Base-by-base conservation (phyloP, 2,113 vertebrate genomes). In the Paratilapia polleni region DNA sequence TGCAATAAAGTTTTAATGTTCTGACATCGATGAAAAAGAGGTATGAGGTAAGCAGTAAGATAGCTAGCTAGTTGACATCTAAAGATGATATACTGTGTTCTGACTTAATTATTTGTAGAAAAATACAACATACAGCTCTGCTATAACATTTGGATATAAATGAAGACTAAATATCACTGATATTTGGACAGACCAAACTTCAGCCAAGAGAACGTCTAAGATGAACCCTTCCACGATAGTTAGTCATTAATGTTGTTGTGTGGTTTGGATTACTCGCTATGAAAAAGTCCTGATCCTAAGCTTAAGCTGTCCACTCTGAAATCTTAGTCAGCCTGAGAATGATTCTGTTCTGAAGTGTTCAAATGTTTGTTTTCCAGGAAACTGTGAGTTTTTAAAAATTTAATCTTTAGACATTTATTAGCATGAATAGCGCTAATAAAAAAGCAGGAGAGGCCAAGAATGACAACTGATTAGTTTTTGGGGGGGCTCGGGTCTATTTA, bases 1-100 rank as follows among this genome's bases (percentile, higher is more conserved):
- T 43, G 13, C 12, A 13, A 12, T 43, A 43, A 43, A 43, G 41
- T 43, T 49, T n/a, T 70, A 70, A 47, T 15, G 1, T 36, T 43
- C 41, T 12, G 43, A 22, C 62, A 12, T 68, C 38, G 7, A 47
- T 47, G 12, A 66, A 66, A 36, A 66, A 41, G 6, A 66, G 14
- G 0, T 38, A 0, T 41, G 3, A 36, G 36, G 8, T 36, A 31
- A 31, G 28, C 28, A 31, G 28, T 4, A 31, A 31, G 28, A 2
- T 4, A 36, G 6, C 36, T 36, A 36, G 36, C 36, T 36, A 36
- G 4, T 0, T 41, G n/a, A 20, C 17, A 9, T 54, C 3, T 14
- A 57, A 22, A 47, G 38, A 5, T 17, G 24, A 68, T 17, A 47
- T 47, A 22, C 34, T 13, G 6, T 26, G 8, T 68, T 68, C 38